Evolutionary conservation across 2,113 vertebrate species (phyloP), one percentile per base, ranked within the genome.

Genomic region (Etheostoma spectabile): DNA sequence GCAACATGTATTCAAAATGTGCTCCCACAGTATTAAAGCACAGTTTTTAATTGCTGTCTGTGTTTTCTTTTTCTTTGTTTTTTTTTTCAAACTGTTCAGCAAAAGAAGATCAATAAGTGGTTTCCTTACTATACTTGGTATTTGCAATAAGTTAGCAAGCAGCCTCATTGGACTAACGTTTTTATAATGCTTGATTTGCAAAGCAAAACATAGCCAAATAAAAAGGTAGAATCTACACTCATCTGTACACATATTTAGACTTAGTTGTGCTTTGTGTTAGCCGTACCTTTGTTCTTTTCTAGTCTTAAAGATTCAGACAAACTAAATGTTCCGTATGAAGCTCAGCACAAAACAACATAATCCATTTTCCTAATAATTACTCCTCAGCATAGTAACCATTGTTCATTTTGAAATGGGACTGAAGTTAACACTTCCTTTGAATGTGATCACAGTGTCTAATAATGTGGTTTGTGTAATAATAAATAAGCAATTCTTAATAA

Each of bases 21-120:
- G 21, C 48, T 53, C 93, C 94, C 95, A 95, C 94, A 66, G 53
- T 94, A 77, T 85, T 59, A 73, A 88, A 89, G 38, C 88, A 81
- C 63, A 70, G 66, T 49, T 74, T 45, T 78, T 69, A 66, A 48
- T 82, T 51, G 30, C 22, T n/a, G 46, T 51, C 64, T 35, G 51
- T 11, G 12, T 38, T 51, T 70, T 63, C 63, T 4, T 72, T n/a
- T 74, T n/a, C 60, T 55, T 12, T 33, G 4, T 33, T 59, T 64
- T 4, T 76, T 18, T 74, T 19, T 65, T 60, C 8, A 59, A 24
- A 33, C 22, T 30, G 13, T 33, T 42, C 10, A 48, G 38, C 19
- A 71, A 55, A 24, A 24, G 10, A 45, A 53, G 14, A 61, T 68
- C 15, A 62, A 8, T n/a, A 1, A 8, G 2, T 56, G 42, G 3